phyloP scores from a whole-genome alignment of 2,113 vertebrate genomes.

The Solenodon paradoxus region DNA sequence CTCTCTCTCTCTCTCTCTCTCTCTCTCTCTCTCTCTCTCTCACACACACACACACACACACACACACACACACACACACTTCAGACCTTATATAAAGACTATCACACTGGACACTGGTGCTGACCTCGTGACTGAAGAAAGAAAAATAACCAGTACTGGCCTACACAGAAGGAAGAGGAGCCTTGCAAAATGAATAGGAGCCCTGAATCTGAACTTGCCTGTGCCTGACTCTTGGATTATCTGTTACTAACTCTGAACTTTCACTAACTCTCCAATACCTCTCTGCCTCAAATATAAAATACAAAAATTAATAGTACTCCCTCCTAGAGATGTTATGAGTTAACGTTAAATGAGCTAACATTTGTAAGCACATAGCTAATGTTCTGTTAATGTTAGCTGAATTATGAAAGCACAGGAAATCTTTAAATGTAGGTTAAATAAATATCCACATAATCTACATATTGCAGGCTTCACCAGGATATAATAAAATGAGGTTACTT shows the following conservation, averaged over 20 bases:
- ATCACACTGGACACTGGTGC: no score
- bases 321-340: background rate
- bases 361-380: background rate
- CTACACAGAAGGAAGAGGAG: background rate
- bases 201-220: background rate
- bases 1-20: no score
- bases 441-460: background rate
- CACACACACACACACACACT: background rate
- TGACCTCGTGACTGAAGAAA: background rate
- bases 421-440: background rate
- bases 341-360: background rate
- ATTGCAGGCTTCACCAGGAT: background rate
- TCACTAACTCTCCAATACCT: background rate
- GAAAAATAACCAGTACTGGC: background rate
- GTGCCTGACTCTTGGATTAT: background rate
- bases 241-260: background rate
- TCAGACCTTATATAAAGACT: no score
- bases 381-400: background rate
- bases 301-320: background rate
- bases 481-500: background rate
- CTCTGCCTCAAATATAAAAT: background rate
- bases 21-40: no score
- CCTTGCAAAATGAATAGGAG: background rate
- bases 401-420: background rate
- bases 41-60: no score